A percentile compares a stretch with the other conserved stretches of the same genome.
Evolutionary conservation across 2,888 invertebrate species (phyloP).

Genomic region (Amblyteles armatorius): DNA sequence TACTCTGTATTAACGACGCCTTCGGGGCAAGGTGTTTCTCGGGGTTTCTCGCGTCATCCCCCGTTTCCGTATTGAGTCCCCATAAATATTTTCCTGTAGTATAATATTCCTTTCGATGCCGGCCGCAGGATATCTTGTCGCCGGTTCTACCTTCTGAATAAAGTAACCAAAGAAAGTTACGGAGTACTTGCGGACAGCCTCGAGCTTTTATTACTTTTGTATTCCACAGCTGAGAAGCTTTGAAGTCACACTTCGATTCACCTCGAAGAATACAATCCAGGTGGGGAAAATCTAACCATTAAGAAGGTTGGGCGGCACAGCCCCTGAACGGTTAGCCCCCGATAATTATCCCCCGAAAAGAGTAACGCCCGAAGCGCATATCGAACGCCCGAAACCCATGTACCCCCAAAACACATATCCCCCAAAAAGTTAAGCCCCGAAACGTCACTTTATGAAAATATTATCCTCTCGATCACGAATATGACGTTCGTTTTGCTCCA

Average conservation of each 20-base stretch:
- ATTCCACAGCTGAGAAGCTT: background rate
- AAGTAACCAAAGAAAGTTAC: slow-evolving; percentile 21
- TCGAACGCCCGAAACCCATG: too few relatives aligned
- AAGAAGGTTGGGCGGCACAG: background rate
- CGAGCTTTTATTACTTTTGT: slow-evolving; percentile 21
- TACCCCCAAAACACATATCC: too few relatives aligned
- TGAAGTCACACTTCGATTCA: slow-evolving; percentile 5
- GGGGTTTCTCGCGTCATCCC: slow-evolving; percentile 31
- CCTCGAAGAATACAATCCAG: background rate
- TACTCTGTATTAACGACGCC: slow-evolving; percentile 64
- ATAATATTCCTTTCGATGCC: slow-evolving; percentile 55
- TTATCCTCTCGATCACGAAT: too few relatives aligned
- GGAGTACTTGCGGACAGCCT: background rate
- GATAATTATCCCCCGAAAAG: too few relatives aligned
- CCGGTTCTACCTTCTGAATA: slow-evolving; percentile 30
- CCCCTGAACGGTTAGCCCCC: too few relatives aligned
- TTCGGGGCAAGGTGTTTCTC: slow-evolving; percentile 47
- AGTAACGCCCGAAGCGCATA: too few relatives aligned
- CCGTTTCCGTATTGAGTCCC: slow-evolving; percentile 36
- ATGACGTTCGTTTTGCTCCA: too few relatives aligned
- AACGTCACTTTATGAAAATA: too few relatives aligned
- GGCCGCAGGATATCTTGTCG: slow-evolving; percentile 16
- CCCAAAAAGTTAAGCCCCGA: too few relatives aligned
- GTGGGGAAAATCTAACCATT: background rate
- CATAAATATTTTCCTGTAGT: slow-evolving; percentile 58